These are phyloP conservation scores for Psittacula cyanocephala DNA, from an alignment of 2,113 vertebrate genomes.

Conservation along the genomic window DNA sequence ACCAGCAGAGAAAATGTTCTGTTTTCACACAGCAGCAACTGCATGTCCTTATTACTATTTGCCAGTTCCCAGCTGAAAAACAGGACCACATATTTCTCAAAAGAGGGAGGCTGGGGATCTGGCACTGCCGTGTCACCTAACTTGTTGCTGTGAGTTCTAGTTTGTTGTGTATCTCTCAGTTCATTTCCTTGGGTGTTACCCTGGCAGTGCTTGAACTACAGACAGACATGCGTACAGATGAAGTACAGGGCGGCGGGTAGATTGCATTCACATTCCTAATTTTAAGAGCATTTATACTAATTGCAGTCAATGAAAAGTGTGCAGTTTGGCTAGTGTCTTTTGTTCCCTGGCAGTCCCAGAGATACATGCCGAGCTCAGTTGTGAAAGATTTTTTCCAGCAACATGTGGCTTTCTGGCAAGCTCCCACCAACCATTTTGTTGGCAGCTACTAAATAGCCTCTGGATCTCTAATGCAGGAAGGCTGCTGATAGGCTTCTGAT, in stretches of 20 bases:
- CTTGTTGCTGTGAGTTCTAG: neutral
- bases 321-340: neutral
- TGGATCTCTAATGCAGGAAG: neutral
- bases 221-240: neutral
- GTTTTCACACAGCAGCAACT: neutral
- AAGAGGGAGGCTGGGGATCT: neutral
- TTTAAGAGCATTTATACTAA: neutral
- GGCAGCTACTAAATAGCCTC: slow-evolving; percentile 42
- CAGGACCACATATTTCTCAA: neutral
- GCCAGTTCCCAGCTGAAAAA: neutral
- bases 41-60: neutral
- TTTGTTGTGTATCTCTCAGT: neutral
- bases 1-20: neutral
- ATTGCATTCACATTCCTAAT: neutral
- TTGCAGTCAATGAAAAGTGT: neutral
- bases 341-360: neutral
- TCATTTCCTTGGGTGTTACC: neutral
- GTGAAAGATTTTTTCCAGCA: slow-evolving; percentile 62
- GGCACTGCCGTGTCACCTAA: neutral
- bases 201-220: neutral
- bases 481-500: slow-evolving; percentile 3
- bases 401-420: neutral
- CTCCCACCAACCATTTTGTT: neutral
- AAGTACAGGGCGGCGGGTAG: neutral
- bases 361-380: slow-evolving; percentile 25